Evolutionary conservation across 2,797 vertebrate species (phyloP).

Genomic region (Peromyscus melanophrys): DNA sequence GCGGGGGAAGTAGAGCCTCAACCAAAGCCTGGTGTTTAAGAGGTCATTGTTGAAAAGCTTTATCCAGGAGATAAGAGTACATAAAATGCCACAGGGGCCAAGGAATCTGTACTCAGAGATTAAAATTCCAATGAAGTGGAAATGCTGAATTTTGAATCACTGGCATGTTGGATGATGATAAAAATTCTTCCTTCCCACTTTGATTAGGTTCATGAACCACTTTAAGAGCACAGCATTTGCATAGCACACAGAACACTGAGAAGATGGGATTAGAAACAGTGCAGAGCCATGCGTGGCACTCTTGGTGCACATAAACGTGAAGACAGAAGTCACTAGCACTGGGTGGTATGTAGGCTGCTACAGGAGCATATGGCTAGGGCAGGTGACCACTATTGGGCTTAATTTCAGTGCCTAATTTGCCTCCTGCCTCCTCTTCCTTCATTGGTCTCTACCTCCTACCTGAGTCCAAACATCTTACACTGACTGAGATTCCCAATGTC

Average conservation of each 20-base stretch:
- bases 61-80: neutral
- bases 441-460: neutral
- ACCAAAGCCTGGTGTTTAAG: neutral
- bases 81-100: neutral
- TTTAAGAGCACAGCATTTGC: neutral
- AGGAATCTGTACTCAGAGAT: neutral
- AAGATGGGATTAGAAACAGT: too few relatives aligned
- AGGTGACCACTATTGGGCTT: too few relatives aligned
- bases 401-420: neutral
- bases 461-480: neutral
- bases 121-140: neutral
- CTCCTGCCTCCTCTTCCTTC: neutral
- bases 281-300: rapidly evolving
- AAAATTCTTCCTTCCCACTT: neutral
- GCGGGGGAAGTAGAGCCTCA: neutral
- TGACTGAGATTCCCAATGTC: neutral
- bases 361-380: neutral
- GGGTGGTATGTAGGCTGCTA: neutral
- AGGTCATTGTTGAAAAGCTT: neutral
- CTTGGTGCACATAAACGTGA: neutral
- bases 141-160: neutral
- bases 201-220: neutral
- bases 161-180: neutral
- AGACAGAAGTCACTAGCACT: neutral
- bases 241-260: neutral